Evolutionary conservation across 1,140 invertebrate species (phyloP).

Genomic region (Pseudomyrmex sp.): DNA sequence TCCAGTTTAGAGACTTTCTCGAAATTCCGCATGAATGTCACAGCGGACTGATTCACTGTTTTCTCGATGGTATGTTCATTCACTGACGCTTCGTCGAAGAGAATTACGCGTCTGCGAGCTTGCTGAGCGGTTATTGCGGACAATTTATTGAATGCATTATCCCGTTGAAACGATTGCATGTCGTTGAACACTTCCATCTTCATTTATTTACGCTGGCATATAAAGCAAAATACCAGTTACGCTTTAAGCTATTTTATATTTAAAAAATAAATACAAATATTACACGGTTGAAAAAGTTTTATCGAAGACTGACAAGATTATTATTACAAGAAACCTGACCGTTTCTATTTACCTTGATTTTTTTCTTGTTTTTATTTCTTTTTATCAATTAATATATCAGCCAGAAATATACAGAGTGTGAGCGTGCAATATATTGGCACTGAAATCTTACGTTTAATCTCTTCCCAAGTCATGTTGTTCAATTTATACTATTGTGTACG

Average conservation of each 20-base stretch:
- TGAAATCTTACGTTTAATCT: slow-evolving; percentile 61
- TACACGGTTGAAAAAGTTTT: no score
- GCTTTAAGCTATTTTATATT: background rate
- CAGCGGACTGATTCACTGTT: slow-evolving; percentile 10
- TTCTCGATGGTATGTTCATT: slow-evolving; percentile 13
- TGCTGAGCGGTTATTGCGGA: slow-evolving; percentile 32
- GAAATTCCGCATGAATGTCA: slow-evolving; percentile 47
- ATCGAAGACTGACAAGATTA: background rate
- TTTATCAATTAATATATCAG: slow-evolving; percentile 14
- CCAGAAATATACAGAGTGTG: slow-evolving; percentile 34
- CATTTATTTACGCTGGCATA: background rate
- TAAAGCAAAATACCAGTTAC: background rate
- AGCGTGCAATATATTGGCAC: slow-evolving; percentile 54
- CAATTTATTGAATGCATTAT: slow-evolving; percentile 32
- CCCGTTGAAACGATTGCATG: background rate
- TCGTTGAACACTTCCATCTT: background rate
- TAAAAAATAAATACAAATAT: no score
- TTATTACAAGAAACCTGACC: background rate
- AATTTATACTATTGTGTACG: slow-evolving; percentile 18
- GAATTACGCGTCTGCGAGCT: slow-evolving; percentile 31
- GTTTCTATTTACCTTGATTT: slow-evolving; percentile 21
- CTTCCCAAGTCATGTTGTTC: slow-evolving; percentile 59
- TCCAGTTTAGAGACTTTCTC: slow-evolving; percentile 40
- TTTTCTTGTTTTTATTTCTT: slow-evolving; percentile 19
- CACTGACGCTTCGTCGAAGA: background rate